These are phyloP conservation scores for Polylopha cassiicola DNA, from an alignment of 2,888 invertebrate species.

Conservation along the genomic window DNA sequence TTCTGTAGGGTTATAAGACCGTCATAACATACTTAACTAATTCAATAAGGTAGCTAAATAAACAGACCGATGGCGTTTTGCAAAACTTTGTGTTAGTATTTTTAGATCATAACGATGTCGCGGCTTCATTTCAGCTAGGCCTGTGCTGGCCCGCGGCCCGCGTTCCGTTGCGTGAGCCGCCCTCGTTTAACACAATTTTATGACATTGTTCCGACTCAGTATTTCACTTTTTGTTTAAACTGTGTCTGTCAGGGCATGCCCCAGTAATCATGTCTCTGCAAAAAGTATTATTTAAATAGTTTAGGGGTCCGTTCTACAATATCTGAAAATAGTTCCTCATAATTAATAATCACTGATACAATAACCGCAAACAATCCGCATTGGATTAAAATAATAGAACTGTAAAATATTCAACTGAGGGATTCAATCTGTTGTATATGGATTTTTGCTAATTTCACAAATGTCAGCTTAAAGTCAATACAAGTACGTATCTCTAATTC, in stretches of 20 bases:
- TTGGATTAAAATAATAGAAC: too few species aligned
- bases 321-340: constrained; percentile 1
- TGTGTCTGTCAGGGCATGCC: constrained; percentile 50
- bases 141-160: constrained; percentile 22
- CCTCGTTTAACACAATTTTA: constrained; percentile 66
- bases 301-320: constrained; percentile 1
- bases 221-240: constrained; percentile 73
- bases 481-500: too few species aligned
- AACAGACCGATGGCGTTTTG: constrained; percentile 29
- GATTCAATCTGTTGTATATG: too few species aligned
- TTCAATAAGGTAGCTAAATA: constrained; percentile 28
- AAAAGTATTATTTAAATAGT: constrained; percentile 15
- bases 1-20: too few species aligned
- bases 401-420: too few species aligned
- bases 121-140: constrained; percentile 40
- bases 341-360: not conserved
- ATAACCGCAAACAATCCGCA: too few species aligned
- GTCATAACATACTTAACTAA: too few species aligned
- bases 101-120: constrained; percentile 39
- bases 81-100: constrained; percentile 40
- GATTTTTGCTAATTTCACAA: too few species aligned
- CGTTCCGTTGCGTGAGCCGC: constrained; percentile 53
- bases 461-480: too few species aligned
- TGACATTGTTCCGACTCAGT: constrained; percentile 66
- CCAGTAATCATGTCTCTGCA: constrained; percentile 31